Conservation (phyloP, 2,797 vertebrate species). For the Sebastes iracundus region DNA sequence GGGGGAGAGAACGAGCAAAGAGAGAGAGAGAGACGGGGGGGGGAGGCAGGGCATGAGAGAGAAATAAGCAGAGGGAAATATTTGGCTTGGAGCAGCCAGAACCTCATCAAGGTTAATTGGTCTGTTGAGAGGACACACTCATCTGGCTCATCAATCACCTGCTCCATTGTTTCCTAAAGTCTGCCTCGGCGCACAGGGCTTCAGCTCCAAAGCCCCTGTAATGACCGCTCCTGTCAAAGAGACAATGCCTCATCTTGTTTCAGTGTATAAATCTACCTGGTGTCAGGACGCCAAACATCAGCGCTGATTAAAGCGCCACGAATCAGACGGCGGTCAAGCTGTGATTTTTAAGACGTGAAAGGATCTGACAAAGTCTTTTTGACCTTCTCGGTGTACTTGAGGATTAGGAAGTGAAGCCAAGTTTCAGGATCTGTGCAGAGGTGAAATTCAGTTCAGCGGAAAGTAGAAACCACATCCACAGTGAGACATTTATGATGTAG, state of each 20-base stretch:
- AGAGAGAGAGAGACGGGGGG: background rate
- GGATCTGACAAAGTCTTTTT: slow-evolving; percentile 4
- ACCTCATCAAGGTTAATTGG: slow-evolving; percentile 88
- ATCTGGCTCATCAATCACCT: slow-evolving; percentile 82
- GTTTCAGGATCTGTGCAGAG: slow-evolving; percentile 11
- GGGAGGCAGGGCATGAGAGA: slow-evolving; percentile 44
- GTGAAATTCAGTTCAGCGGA: slow-evolving; percentile 8
- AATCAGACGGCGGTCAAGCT: background rate
- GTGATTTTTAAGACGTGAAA: background rate
- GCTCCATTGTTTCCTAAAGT: slow-evolving; percentile 74
- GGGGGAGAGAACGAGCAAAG: background rate
- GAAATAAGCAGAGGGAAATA: slow-evolving; percentile 75
- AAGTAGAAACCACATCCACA: background rate
- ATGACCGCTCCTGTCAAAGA: slow-evolving; percentile 66
- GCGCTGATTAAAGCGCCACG: slow-evolving; percentile 46
- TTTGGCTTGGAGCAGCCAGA: slow-evolving; percentile 80
- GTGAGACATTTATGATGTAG: background rate
- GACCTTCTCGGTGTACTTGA: slow-evolving; percentile 19
- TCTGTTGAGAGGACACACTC: slow-evolving; percentile 81
- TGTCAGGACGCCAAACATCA: slow-evolving; percentile 28
- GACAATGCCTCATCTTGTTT: slow-evolving; percentile 61
- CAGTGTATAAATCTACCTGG: slow-evolving; percentile 56
- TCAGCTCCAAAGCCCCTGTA: slow-evolving; percentile 40
- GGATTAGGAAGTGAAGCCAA: slow-evolving; percentile 24
- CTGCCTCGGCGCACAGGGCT: slow-evolving; percentile 33